Percentiles rank a stretch among this genome's conserved stretches.
Evolutionary conservation across 2,113 vertebrate species (phyloP).

Genomic region (Apus apus): DNA sequence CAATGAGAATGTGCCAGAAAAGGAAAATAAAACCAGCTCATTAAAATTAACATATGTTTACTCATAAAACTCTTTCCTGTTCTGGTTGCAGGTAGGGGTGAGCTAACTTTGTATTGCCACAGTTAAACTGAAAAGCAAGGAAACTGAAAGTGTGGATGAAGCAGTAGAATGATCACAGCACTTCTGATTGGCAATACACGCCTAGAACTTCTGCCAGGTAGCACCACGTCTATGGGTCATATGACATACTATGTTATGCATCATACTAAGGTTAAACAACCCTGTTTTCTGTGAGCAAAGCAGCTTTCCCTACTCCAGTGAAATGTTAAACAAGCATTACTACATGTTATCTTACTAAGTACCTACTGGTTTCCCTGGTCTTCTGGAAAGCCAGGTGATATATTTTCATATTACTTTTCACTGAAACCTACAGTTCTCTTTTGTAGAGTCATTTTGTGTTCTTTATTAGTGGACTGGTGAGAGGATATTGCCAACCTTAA

Average conservation of each 20-base stretch:
- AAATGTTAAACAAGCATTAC: not conserved
- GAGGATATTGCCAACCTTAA: too few species aligned
- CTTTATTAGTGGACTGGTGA: too few species aligned
- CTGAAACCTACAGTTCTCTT: too few species aligned
- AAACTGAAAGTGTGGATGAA: not conserved
- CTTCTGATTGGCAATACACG: not conserved
- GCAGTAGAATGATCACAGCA: not conserved
- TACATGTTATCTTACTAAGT: not conserved
- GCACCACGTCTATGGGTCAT: not conserved
- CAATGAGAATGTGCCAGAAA: not conserved
- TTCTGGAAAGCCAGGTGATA: too few species aligned
- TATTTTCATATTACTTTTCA: too few species aligned
- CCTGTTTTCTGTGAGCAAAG: not conserved
- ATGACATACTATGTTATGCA: not conserved
- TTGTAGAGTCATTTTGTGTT: too few species aligned
- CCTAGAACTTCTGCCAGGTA: not conserved
- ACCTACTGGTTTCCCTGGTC: not conserved
- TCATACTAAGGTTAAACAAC: not conserved
- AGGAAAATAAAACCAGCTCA: not conserved
- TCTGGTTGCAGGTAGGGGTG: not conserved
- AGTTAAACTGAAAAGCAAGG: not conserved
- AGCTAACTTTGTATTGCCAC: not conserved
- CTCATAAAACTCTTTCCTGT: not conserved
- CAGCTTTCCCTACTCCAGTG: not conserved
- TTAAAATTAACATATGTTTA: slow-evolving; percentile 9